Evolutionary conservation across 2,113 vertebrate genomes (phyloP).

Genomic region (Synodontis membranacea): DNA sequence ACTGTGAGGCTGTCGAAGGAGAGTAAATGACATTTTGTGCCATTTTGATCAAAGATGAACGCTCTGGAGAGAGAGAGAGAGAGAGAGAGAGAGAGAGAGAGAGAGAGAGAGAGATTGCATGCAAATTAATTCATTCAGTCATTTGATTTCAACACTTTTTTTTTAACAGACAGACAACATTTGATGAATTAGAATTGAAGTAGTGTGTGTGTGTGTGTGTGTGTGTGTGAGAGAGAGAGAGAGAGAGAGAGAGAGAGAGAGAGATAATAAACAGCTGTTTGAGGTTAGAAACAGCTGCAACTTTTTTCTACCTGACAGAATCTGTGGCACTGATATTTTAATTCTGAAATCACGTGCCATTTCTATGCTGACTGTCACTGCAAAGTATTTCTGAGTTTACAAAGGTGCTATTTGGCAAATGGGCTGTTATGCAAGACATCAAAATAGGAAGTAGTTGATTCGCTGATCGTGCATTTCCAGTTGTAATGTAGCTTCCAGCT

Average conservation of each 20-base stretch:
- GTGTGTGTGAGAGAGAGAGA: background rate
- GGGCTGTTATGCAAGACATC: conserved; percentile 26
- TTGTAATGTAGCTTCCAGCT: conserved; percentile 43
- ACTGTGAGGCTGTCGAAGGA: conserved; percentile 89
- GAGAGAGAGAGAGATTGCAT: conserved; percentile 49
- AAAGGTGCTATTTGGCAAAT: conserved; percentile 29
- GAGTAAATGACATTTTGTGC: conserved; percentile 88
- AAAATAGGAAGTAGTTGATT: conserved; percentile 51
- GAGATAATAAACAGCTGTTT: conserved; percentile 19
- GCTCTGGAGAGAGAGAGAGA: conserved; percentile 69
- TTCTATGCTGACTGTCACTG: background rate
- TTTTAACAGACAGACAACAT: background rate
- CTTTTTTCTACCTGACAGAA: background rate
- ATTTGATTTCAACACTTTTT: background rate
- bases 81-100: too few relatives aligned
- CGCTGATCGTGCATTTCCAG: conserved; percentile 49
- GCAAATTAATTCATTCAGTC: conserved; percentile 13
- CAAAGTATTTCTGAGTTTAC: background rate
- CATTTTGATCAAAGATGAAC: conserved; percentile 76
- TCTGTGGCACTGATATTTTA: conserved; percentile 13
- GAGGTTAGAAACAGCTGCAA: background rate
- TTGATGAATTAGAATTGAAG: background rate
- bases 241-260: background rate
- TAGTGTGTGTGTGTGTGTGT: background rate
- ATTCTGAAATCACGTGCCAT: background rate